Evolutionary conservation across 1,140 invertebrate species (phyloP).

Genomic region (Hycleus cichorii): DNA sequence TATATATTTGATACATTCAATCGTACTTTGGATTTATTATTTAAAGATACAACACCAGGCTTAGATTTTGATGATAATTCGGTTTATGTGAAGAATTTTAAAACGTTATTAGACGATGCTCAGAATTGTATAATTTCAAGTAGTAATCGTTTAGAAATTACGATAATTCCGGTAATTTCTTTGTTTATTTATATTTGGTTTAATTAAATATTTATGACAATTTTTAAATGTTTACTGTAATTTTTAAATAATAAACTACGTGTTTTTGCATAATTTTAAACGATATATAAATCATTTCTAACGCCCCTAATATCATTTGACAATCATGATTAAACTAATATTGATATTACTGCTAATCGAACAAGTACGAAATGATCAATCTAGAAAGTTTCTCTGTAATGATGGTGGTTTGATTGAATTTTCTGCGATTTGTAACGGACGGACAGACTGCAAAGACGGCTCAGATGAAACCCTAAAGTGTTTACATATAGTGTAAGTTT

Average conservation of each 20-base stretch:
- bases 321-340: no score
- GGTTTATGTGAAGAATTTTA: no score
- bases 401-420: background rate
- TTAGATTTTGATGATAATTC: no score
- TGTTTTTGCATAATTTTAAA: no score
- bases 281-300: background rate
- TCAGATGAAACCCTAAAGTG: background rate
- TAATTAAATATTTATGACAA: no score
- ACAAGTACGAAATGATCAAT: background rate
- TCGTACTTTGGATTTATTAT: slow-evolving; percentile 45
- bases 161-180: no score
- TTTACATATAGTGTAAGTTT: background rate
- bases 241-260: no score
- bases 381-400: slow-evolving; percentile 3
- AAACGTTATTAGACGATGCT: no score
- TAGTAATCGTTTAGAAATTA: no score
- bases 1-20: slow-evolving; percentile 46
- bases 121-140: no score
- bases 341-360: background rate
- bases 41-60: slow-evolving; percentile 23
- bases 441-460: background rate
- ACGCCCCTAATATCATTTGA: background rate
- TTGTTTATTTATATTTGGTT: no score
- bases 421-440: background rate
- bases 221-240: no score